Percentiles rank a stretch among this genome's conserved stretches.
Conservation (phyloP, 1,140 invertebrate genomes). For the Achatina immaculata region DNA sequence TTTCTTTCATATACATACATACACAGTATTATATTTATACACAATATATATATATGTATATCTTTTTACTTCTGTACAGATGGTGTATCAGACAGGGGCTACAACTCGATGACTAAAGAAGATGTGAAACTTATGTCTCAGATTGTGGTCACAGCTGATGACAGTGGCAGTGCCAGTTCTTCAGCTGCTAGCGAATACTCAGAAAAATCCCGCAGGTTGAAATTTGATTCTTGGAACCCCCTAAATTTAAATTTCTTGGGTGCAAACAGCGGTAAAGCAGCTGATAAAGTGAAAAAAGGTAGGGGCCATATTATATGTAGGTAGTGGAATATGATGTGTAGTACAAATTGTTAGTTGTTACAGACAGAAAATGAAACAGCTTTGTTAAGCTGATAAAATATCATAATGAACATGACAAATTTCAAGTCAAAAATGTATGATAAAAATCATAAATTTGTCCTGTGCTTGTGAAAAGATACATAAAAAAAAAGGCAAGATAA, state of each 20-base stretch:
- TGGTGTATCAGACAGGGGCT: conserved; percentile 72
- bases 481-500: no score
- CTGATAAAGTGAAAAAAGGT: conserved; percentile 29
- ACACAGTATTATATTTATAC: no score
- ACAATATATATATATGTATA: background rate
- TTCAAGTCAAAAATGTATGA: no score
- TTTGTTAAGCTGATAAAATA: no score
- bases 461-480: no score
- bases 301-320: background rate
- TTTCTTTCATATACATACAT: no score
- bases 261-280: background rate
- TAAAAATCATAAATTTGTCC: no score
- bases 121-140: conserved; percentile 59
- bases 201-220: conserved; percentile 15
- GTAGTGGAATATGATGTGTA: no score
- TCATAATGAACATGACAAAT: no score
- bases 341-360: no score
- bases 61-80: conserved; percentile 52
- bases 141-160: conserved; percentile 41
- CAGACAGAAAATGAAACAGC: no score
- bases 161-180: conserved; percentile 34
- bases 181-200: conserved; percentile 9
- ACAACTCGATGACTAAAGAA: conserved; percentile 73
- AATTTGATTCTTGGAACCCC: conserved; percentile 45
- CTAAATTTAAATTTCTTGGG: conserved; percentile 52